Percentiles rank a stretch among this genome's conserved stretches.
These are phyloP conservation scores for Sphaerophoria taeniata DNA, from an alignment of 2,888 invertebrate genomes.

Conservation along the genomic window DNA sequence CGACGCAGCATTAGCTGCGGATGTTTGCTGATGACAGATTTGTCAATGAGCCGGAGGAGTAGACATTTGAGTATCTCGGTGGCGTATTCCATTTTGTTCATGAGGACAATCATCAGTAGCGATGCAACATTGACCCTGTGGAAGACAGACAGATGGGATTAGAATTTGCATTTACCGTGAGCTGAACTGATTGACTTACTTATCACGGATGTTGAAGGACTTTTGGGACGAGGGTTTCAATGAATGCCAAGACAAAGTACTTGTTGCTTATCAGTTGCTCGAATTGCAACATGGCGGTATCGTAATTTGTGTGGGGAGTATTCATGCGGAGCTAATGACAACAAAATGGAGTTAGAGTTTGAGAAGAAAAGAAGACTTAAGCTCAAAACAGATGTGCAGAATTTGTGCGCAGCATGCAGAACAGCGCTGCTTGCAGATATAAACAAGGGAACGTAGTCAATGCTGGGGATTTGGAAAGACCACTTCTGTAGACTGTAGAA, in stretches of 20 bases:
- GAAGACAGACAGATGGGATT: no score
- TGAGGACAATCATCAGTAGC: slow-evolving; percentile 97
- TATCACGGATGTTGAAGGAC: slow-evolving; percentile 96
- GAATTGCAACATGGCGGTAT: slow-evolving; percentile 97
- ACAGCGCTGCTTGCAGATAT: no score
- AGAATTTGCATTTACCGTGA: not conserved
- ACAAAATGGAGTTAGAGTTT: no score
- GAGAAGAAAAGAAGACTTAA: no score
- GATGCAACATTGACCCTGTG: slow-evolving; percentile 98
- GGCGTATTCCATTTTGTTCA: slow-evolving; percentile 99
- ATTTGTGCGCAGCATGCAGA: no score
- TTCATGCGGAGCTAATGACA: slow-evolving; percentile 89
- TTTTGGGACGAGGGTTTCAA: slow-evolving; percentile 98
- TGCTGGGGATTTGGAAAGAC: no score
- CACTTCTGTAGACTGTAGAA: no score
- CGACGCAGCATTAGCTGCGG: slow-evolving; percentile 95
- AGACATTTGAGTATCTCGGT: slow-evolving; percentile 97
- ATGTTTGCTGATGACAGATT: slow-evolving; percentile 96
- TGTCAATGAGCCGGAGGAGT: slow-evolving; percentile 94
- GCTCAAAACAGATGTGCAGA: no score
- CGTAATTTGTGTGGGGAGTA: slow-evolving; percentile 93
- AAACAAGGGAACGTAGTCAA: no score
- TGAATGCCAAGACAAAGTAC: slow-evolving; percentile 96
- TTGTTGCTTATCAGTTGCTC: slow-evolving; percentile 97
- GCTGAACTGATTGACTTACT: slow-evolving; percentile 86